Evolutionary conservation across 2,888 invertebrate species (phyloP).

Genomic region (Caenorhabditis uteleia): DNA sequence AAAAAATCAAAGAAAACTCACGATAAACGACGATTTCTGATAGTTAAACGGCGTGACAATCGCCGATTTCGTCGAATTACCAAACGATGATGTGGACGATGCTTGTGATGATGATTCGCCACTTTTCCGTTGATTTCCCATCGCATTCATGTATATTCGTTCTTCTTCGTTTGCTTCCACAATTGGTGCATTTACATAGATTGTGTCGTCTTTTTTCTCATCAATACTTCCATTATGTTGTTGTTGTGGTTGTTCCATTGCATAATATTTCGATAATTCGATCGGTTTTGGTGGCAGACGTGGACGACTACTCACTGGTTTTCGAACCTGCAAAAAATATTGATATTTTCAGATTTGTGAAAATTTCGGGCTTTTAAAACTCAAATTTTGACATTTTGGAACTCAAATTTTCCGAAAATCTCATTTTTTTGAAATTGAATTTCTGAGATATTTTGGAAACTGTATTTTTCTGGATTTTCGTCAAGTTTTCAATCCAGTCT

Average conservation of each 20-base stretch:
- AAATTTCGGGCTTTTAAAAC: no score
- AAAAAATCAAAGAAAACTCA: slow-evolving; percentile 8
- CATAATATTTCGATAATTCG: neutral
- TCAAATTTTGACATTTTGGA: no score
- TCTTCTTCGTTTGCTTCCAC: slow-evolving; percentile 12
- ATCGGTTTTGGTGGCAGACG: slow-evolving; percentile 32
- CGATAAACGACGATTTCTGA: slow-evolving; percentile 31
- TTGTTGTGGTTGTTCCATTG: slow-evolving; percentile 13
- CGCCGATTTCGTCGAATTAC: slow-evolving; percentile 23
- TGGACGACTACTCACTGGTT: no score
- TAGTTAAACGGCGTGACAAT: slow-evolving; percentile 42
- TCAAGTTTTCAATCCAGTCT: no score
- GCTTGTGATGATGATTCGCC: neutral
- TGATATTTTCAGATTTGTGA: no score
- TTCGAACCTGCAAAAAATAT: no score
- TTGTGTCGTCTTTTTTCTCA: slow-evolving; percentile 26
- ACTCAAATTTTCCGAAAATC: no score
- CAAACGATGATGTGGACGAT: no score
- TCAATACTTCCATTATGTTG: slow-evolving; percentile 12
- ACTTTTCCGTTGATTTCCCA: neutral
- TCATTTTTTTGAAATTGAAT: no score
- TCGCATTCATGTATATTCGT: slow-evolving; percentile 22
- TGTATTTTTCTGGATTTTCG: no score
- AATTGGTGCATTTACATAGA: slow-evolving; percentile 33
- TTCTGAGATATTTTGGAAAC: no score